Evolutionary conservation across 2,113 vertebrate genomes (phyloP).

Genomic region (Copsychus sechellarum): DNA sequence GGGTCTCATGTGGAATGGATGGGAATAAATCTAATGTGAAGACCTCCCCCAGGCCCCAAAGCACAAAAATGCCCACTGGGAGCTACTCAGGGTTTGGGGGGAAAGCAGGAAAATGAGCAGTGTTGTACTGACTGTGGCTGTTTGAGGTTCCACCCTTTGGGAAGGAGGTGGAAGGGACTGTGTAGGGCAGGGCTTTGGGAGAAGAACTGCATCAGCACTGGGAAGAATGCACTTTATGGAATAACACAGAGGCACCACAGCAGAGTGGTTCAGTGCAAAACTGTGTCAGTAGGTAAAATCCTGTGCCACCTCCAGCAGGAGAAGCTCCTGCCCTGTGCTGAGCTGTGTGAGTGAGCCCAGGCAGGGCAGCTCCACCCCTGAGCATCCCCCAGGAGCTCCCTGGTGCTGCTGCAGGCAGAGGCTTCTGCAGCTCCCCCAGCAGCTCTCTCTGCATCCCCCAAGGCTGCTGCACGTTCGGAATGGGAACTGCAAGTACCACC

Average conservation of each 20-base stretch:
- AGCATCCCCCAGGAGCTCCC: neutral
- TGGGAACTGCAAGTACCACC: slow-evolving; percentile 96
- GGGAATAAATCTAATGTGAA: neutral
- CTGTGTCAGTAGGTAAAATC: neutral
- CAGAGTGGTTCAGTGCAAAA: neutral
- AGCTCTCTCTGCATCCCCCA: neutral
- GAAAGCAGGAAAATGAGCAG: fast-evolving
- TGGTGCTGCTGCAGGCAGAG: neutral
- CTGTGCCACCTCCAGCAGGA: neutral
- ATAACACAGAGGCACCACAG: neutral
- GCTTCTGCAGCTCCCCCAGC: neutral
- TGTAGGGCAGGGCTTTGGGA: neutral
- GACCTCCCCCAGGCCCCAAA: neutral
- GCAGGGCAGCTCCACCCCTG: neutral
- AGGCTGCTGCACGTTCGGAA: slow-evolving; percentile 97
- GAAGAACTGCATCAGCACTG: neutral
- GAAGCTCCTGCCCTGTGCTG: neutral
- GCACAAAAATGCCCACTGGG: neutral
- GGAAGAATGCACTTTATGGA: neutral
- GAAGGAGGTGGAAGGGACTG: neutral
- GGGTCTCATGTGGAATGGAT: neutral
- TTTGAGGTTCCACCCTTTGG: neutral
- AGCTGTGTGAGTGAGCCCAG: neutral
- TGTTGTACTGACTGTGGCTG: neutral
- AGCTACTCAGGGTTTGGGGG: neutral